Percentiles rank a stretch among this genome's conserved stretches.
Evolutionary conservation across 2,888 invertebrate species (phyloP).

Genomic region (Ametastegia equiseti): DNA sequence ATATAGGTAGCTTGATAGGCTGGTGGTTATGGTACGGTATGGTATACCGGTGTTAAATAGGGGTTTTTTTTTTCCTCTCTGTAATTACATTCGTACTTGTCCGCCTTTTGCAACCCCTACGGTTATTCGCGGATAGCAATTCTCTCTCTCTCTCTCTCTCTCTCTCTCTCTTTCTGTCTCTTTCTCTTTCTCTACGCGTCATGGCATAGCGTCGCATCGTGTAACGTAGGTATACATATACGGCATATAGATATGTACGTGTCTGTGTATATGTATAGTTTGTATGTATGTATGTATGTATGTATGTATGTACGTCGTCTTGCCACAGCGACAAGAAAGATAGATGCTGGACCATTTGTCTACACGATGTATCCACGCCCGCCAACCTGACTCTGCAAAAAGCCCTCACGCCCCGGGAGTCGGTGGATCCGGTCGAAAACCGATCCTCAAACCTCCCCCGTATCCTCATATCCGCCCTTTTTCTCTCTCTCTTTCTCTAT

Average conservation of each 20-base stretch:
- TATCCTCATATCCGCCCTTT: background rate
- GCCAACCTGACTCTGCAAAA: constrained; percentile 41
- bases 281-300: no score
- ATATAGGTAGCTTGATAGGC: background rate
- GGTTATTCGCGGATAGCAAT: constrained; percentile 5
- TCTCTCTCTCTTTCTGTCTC: no score
- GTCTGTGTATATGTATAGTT: no score
- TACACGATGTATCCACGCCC: constrained; percentile 61
- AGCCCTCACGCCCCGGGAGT: constrained; percentile 22
- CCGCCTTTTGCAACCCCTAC: background rate
- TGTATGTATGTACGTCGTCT: no score
- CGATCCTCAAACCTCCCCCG: background rate
- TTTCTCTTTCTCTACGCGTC: no score
- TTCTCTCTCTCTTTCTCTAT: no score
- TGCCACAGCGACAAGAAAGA: constrained; percentile 58
- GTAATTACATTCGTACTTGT: constrained; percentile 41
- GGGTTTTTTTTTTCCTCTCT: background rate
- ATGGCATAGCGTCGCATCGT: background rate
- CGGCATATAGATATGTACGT: background rate
- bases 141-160: no score
- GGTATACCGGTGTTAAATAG: no score
- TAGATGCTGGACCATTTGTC: constrained; percentile 61
- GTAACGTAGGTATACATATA: background rate
- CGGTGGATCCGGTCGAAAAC: background rate
- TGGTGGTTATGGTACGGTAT: background rate